phyloP scores from a whole-genome alignment of 2,113 vertebrate genomes.

The Eretmochelys imbricata region DNA sequence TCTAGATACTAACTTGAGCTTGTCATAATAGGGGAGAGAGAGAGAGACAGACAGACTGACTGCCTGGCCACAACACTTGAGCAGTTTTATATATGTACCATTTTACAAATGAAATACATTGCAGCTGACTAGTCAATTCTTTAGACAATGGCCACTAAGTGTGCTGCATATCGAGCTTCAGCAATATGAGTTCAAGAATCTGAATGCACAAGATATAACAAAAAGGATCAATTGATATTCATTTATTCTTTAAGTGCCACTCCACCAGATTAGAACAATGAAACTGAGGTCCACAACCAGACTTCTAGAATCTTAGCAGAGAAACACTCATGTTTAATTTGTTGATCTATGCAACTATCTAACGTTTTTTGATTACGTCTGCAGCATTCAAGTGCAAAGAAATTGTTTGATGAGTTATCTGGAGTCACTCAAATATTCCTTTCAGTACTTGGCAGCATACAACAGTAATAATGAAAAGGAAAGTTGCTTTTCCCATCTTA shows the following conservation, averaged over 20 bases:
- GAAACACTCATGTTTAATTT: neutral
- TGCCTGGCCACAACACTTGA: neutral
- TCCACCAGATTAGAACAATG: neutral
- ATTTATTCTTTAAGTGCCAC: neutral
- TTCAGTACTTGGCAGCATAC: neutral
- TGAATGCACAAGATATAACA: neutral
- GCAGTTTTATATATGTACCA: neutral
- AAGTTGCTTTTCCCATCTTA: slow-evolving; percentile 21
- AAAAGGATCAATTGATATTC: neutral
- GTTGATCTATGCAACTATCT: neutral
- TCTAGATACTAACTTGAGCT: neutral
- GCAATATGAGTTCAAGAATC: neutral
- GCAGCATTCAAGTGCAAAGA: neutral
- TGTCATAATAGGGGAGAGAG: neutral
- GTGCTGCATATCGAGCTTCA: neutral
- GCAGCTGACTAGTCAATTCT: neutral
- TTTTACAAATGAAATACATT: neutral
- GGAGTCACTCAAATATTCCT: neutral
- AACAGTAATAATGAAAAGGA: neutral
- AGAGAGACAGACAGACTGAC: no score
- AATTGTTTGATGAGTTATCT: neutral
- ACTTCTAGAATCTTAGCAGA: neutral
- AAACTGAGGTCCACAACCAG: neutral
- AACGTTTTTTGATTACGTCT: neutral
- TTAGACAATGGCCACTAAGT: neutral